Base-by-base conservation (phyloP, 2,888 invertebrate genomes). In the Baronia brevicornis region DNA sequence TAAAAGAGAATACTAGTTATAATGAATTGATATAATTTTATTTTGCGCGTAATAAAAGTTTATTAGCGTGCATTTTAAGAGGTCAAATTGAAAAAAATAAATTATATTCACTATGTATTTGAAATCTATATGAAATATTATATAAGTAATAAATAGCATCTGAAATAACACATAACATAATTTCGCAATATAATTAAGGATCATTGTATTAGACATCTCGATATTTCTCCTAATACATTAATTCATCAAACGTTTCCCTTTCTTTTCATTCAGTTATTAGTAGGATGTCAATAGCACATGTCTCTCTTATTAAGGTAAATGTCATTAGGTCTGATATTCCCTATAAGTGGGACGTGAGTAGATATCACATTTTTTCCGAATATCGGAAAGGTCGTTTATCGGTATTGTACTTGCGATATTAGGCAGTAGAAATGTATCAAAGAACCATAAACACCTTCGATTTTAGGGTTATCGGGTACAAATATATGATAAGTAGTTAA, bases 401-500 rank as follows among this genome's bases (percentile, higher is more conserved):
- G 69, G 72, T 73, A 77, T 70, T 73, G 67, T 67, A 69, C 60
- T 63, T 45, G 57, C 61, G 60, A 60, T 74, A 73, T 68, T 64
- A 57, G 56, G 54, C 60, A 65, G 73, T 61, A 60, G 58, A 69
- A 59, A 63, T 57, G 64, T 54, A 60, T 64, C 74, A 60, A 75
- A 73, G 72, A 71, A 73, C 71, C 68, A 71, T 69, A 72, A 72
- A 74, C 72, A 72, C 19, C 8, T 15, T 9, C 13, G 21, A 9
- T n/a, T n/a, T n/a, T n/a, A n/a, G n/a, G n/a, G n/a, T n/a, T n/a
- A n/a, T n/a, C n/a, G n/a, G n/a, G n/a, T n/a, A n/a, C n/a, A n/a
- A n/a, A n/a, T n/a, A n/a, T n/a, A n/a, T n/a, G n/a, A n/a, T n/a
- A n/a, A n/a, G n/a, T n/a, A n/a, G n/a, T n/a, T n/a, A n/a, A n/a